Conservation (phyloP, 2,113 vertebrate species). For the Cynocephalus volans region DNA sequence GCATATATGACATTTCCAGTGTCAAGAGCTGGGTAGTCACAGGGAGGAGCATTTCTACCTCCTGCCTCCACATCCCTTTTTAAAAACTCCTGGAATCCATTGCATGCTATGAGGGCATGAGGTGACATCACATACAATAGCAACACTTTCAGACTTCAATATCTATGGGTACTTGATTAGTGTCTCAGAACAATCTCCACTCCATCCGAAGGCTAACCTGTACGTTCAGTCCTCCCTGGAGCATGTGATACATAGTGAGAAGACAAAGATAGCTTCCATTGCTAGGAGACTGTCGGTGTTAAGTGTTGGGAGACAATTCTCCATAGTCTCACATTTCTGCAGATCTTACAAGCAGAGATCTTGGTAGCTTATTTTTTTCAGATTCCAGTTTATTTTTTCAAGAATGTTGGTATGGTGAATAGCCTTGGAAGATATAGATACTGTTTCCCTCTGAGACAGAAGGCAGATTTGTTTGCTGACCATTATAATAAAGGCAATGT, state of each 20-base stretch:
- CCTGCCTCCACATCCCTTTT: not conserved
- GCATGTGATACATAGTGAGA: not conserved
- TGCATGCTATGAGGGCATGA: not conserved
- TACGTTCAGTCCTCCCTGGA: not conserved
- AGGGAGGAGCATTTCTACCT: not conserved
- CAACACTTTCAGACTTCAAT: not conserved
- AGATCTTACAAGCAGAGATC: constrained; percentile 14
- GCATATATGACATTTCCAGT: not conserved
- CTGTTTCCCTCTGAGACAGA: not conserved
- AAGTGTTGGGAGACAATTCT: not conserved
- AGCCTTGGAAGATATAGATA: constrained; percentile 1
- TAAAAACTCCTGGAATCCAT: constrained; percentile 18
- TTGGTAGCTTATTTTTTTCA: not conserved
- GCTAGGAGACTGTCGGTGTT: not conserved
- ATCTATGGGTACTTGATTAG: not conserved
- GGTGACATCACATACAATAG: not conserved
- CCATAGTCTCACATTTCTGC: not conserved
- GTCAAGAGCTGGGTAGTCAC: constrained; percentile 35
- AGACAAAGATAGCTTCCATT: not conserved
- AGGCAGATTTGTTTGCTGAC: constrained; percentile 21
- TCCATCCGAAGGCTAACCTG: not conserved
- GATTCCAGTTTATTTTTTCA: constrained; percentile 2
- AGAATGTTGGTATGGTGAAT: not conserved
- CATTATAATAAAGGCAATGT: not conserved
- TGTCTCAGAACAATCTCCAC: not conserved